Conservation (phyloP, 2,113 vertebrate genomes). For the Lontra canadensis region DNA sequence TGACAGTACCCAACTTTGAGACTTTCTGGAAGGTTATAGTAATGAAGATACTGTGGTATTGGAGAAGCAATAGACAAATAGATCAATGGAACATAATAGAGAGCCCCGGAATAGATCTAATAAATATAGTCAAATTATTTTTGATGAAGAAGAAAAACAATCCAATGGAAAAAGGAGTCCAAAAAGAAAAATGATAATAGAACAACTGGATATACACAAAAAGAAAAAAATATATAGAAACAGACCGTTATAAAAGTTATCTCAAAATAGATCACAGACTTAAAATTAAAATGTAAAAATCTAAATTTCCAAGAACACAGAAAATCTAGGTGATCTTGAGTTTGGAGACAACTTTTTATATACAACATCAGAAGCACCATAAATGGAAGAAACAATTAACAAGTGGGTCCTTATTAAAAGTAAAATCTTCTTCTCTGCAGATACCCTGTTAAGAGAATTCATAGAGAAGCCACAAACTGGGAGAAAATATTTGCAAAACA, state of each 20-base stretch:
- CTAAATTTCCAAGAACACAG: background rate
- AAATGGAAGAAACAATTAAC: background rate
- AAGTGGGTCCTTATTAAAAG: background rate
- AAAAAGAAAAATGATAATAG: background rate
- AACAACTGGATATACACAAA: background rate
- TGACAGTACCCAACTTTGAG: background rate
- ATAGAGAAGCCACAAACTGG: background rate
- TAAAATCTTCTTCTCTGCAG: background rate
- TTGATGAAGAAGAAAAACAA: background rate
- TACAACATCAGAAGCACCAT: background rate
- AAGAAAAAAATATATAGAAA: background rate
- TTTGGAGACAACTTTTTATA: background rate
- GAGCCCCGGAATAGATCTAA: background rate
- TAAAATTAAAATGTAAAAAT: background rate
- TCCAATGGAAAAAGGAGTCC: background rate
- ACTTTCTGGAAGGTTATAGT: background rate
- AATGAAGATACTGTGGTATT: background rate
- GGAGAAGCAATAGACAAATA: background rate
- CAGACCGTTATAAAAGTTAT: background rate
- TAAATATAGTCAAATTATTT: background rate
- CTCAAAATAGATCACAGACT: background rate
- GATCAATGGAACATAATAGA: background rate
- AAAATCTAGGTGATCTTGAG: background rate
- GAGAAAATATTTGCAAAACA: background rate
- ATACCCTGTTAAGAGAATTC: background rate